Conservation (phyloP, 2,113 vertebrate species). For the Oryzias celebensis region DNA sequence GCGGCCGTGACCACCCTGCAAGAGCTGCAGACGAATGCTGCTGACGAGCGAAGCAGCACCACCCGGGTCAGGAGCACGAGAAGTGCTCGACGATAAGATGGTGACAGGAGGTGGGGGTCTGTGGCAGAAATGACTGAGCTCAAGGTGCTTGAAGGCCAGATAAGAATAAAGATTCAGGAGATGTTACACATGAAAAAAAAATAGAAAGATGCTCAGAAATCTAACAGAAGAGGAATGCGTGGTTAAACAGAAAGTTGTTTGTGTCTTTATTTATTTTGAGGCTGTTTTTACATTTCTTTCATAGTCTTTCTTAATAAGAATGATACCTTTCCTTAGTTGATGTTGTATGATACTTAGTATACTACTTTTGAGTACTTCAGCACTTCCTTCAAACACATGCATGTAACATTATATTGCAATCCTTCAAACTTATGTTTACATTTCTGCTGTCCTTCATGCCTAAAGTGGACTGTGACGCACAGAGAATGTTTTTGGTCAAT, state of each 20-base stretch:
- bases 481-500: no score
- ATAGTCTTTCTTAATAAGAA: constrained; percentile 6
- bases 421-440: no score
- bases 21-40: constrained; percentile 13
- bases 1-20: constrained; percentile 51
- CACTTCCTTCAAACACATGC: neutral
- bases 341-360: no score
- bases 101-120: constrained; percentile 9
- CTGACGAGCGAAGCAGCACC: constrained; percentile 20
- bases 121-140: constrained; percentile 1
- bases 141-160: neutral
- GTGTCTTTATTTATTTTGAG: constrained; percentile 28
- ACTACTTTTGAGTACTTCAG: no score
- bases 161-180: neutral
- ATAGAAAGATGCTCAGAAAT: neutral
- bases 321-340: neutral
- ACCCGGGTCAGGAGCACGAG: constrained; percentile 32
- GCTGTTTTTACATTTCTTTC: constrained; percentile 1
- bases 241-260: neutral
- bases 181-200: neutral
- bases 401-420: no score
- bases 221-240: neutral
- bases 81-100: constrained; percentile 41
- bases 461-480: no score
- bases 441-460: no score